Base-by-base conservation (phyloP, 2,888 invertebrate genomes). In the Torymus texanus region DNA sequence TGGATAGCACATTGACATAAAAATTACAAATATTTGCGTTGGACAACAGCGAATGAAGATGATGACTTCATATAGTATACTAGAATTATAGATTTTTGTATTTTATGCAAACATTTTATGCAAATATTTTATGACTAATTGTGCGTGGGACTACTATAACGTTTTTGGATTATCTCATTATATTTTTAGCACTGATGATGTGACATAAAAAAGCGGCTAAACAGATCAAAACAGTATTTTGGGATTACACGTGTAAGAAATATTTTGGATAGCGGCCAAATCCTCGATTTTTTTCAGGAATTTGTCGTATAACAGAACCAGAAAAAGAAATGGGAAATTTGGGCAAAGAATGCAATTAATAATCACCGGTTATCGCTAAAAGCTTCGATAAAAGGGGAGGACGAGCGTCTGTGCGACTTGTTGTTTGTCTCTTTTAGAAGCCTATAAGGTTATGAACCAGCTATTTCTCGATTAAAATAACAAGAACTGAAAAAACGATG, bases 301-400 rank as follows among this genome's bases (percentile, higher is more conserved):
- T 41, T 5, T 41, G 41, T 41, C 41, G 18, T 53, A 4, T 10
- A 68, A 12, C n/a, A 24, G 4, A 56, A 41, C 55, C 11, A 56
- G 55, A 50, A 12, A 0, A 53, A 5, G 51, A 14, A 53, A 66
- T 50, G 10, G 53, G 16, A 21, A 53, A 12, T 13, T 53, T 12
- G 68, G n/a, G 16, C 16, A n/a, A 58, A 56, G 29, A 56, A 56
- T 68, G 56, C 68, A 68, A 68, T 68, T 16, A 68, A 68, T 68
- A 56, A 56, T 16, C 29, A 16, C 24, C 10, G 56, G 21, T 21
- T 68, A 58, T 68, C 29, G 29, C 68, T 53, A 56, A 68, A 56
- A 68, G 68, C 56, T 50, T 2, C 53, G 68, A 41, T 56, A 56
- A 58, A 41, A 68, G 68, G 29, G 41, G 13, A 21, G 13, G n/a